phyloP scores from a whole-genome alignment of 2,797 vertebrate species.

The Parotocinclus haroldoi region DNA sequence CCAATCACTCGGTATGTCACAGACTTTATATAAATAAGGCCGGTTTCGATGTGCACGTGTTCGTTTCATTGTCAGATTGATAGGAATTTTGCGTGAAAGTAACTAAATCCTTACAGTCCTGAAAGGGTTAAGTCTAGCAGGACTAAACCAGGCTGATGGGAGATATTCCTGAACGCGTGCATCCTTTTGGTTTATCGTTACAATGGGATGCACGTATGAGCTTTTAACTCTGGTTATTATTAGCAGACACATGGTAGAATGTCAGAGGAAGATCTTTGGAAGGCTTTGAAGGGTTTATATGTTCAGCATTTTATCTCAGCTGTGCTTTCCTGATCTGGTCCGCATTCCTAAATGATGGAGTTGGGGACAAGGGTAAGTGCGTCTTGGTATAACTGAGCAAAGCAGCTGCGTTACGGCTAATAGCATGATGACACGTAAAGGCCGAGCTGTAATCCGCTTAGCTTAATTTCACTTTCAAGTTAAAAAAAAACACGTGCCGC shows the following conservation, averaged over 20 bases:
- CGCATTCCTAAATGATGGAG: constrained; percentile 15
- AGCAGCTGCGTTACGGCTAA: constrained; percentile 36
- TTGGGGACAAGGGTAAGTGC: constrained; percentile 16
- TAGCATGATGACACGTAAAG: constrained; percentile 45
- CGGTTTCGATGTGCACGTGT: no score
- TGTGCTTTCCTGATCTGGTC: not conserved
- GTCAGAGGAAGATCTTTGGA: constrained; percentile 13
- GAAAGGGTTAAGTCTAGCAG: no score
- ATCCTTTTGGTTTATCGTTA: not conserved
- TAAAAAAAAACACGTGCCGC: constrained; percentile 31
- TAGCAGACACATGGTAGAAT: not conserved
- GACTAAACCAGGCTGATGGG: no score
- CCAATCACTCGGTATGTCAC: no score
- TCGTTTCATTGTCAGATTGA: no score
- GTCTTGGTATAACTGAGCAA: constrained; percentile 42
- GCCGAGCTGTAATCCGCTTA: constrained; percentile 49
- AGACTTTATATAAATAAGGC: no score
- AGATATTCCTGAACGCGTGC: no score
- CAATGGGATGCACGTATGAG: not conserved
- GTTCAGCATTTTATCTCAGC: constrained; percentile 1
- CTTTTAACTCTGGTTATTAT: not conserved
- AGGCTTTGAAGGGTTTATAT: constrained; percentile 7
- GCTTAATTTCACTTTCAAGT: constrained; percentile 51
- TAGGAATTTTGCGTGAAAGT: no score
- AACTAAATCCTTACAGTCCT: no score